Base-by-base conservation (phyloP, 2,113 vertebrate species). In the Calyptommatus sinebrachiatus region DNA sequence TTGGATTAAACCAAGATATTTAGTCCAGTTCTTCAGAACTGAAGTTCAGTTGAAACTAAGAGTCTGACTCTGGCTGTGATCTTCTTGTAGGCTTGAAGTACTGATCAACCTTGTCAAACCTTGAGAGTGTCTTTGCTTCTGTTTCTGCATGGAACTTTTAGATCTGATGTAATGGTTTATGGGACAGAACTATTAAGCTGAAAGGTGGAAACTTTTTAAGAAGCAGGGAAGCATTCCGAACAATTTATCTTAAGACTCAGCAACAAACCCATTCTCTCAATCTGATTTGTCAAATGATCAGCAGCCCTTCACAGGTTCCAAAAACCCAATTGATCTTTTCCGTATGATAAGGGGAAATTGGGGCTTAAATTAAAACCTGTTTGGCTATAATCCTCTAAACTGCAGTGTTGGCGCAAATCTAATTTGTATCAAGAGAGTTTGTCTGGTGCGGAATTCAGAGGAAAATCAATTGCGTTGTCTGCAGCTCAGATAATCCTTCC, bases 281-380 rank as follows among this genome's bases (percentile, higher is more conserved):
- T 79, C n/a, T 79, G 69, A 71, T 79, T 71, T 79, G n/a, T 62
- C 77, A 71, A 71, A 22, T 45, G 35, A 62, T n/a, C 77, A 48
- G 20, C 57, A 29, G 61, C 71, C 28, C 68, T n/a, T 22, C 69
- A 61, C 20, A 60, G 53, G 35, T 79, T 62, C 68, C 57, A 71
- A 45, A 46, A 28, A 45, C 26, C 18, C 68, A 41, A 63, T 61
- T 79, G 68, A 79, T 62, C 57, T 79, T n/a, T 63, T 26, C 57
- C 24, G 21, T 48, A 62, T 29, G 57, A 62, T 45, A 61, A 29
- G 41, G 53, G 11, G n/a, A 62, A 71, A 60, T 75, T 46, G 57
- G 46, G 67, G 62, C 60, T 79, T 69, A 71, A 79, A 62, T 71
- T 41, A 79, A 79, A 71, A 61, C 53, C 21, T 48, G 24, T 7